Percentiles rank a stretch among this genome's conserved stretches.
Conservation (phyloP, 2,797 vertebrate species). For the Sandelia bainsii region DNA sequence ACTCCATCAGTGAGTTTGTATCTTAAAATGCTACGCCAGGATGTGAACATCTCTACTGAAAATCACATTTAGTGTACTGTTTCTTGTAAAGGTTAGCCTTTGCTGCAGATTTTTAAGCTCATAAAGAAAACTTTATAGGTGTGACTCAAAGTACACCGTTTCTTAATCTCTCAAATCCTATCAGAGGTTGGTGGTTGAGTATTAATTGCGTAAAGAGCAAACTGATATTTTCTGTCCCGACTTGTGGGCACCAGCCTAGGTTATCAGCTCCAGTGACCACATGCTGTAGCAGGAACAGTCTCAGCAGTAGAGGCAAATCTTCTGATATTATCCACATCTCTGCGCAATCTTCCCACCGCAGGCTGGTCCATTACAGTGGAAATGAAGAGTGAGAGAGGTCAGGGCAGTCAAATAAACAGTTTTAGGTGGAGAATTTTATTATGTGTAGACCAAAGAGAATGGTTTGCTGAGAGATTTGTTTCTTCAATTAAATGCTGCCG, state of each 20-base stretch:
- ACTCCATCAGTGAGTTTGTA: background rate
- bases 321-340: slow-evolving; percentile 61
- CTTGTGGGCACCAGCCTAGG: slow-evolving; percentile 17
- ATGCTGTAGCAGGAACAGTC: slow-evolving; percentile 29
- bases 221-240: slow-evolving; percentile 52
- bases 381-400: slow-evolving; percentile 68
- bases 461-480: slow-evolving; percentile 62
- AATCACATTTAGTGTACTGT: background rate
- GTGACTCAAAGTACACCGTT: slow-evolving; percentile 14
- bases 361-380: slow-evolving; percentile 55
- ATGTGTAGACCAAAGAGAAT: slow-evolving; percentile 31
- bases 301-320: slow-evolving; percentile 40
- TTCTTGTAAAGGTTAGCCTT: slow-evolving; percentile 25
- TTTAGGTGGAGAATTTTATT: slow-evolving; percentile 66
- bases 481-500: slow-evolving; percentile 59
- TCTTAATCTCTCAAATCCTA: slow-evolving; percentile 35
- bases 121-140: slow-evolving; percentile 34
- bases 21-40: slow-evolving; percentile 10
- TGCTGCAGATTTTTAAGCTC: slow-evolving; percentile 9
- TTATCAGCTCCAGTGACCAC: slow-evolving; percentile 44
- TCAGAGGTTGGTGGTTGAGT: slow-evolving; percentile 34
- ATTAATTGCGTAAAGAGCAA: slow-evolving; percentile 66
- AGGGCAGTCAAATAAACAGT: slow-evolving; percentile 68
- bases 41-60: slow-evolving; percentile 16
- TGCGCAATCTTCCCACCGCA: slow-evolving; percentile 44